Base-by-base conservation (phyloP, 2,888 invertebrate species). In the Drosophila nr. perissopoda region DNA sequence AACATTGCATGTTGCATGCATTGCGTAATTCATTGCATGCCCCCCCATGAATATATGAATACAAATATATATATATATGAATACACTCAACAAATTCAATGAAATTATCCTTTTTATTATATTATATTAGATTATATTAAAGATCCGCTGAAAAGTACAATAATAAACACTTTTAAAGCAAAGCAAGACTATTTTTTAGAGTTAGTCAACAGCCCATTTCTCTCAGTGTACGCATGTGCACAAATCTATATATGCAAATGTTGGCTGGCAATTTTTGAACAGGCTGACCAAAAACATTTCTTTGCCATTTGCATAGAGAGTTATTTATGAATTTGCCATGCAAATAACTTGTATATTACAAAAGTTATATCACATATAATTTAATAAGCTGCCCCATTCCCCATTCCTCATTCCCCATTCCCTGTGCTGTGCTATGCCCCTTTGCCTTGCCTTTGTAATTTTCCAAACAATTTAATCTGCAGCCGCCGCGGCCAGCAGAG, bases 381-480 rank as follows among this genome's bases (percentile, higher is more conserved):
- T 62, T 54, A 59, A 49, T 59, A 27, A 25, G 6, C 40, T 11
- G n/a, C 42, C 31, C n/a, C 31, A 5, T 5, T 0, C 33, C 18
- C 49, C 10, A 29, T 1, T 10, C 18, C 16, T 5, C 16, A 0
- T 0, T 4, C 36, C 16, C 16, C 6, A 2, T 16, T 16, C 16
- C 16, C 31, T 7, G 7, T 29, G 29, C 31, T 8, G 1, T n/a
- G n/a, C 40, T n/a, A n/a, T 21, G 21, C 8, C 29, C 18, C 10
- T 21, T 46, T 2, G n/a, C 21, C n/a, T 21, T 27, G 29, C 2
- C 4, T 81, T 89, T 61, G 46, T 16, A 82, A 88, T 85, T 85
- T 85, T 84, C 79, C 88, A 84, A 82, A 76, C 82, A 85, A 89
- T 86, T 86, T 76, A 80, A 75, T 80, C 36, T 46, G 58, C 33